phyloP scores from a whole-genome alignment of 2,113 vertebrate species.

The Gopherus flavomarginatus region DNA sequence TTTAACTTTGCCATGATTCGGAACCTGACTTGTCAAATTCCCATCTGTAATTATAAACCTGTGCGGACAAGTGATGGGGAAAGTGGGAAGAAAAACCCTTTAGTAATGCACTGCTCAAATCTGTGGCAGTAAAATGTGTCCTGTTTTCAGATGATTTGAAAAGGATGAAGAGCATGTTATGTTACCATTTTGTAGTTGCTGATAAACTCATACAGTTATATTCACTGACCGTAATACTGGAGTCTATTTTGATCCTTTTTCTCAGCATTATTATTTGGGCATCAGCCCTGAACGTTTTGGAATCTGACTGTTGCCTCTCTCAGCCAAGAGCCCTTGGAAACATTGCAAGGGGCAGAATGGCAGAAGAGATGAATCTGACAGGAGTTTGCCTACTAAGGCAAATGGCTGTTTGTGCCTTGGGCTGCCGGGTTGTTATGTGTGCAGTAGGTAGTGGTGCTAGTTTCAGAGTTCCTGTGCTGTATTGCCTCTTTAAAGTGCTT shows the following conservation, averaged over 20 bases:
- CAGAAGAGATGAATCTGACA: not conserved
- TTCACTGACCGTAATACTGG: not conserved
- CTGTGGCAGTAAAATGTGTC: not conserved
- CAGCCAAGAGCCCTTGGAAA: not conserved
- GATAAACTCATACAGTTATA: not conserved
- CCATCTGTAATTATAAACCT: constrained; percentile 57
- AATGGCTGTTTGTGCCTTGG: fast-evolving
- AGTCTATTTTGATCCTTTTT: not conserved
- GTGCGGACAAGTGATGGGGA: not conserved
- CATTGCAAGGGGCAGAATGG: not conserved
- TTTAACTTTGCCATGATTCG: constrained; percentile 62
- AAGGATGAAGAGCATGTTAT: not conserved
- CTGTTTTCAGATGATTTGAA: constrained; percentile 30
- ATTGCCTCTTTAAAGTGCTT: not conserved
- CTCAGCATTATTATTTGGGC: constrained; percentile 20
- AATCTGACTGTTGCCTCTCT: not conserved
- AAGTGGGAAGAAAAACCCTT: not conserved
- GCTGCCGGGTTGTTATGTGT: not conserved
- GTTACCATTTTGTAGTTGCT: not conserved
- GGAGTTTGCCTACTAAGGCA: not conserved
- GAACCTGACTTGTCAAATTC: constrained; percentile 54
- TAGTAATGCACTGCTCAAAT: not conserved
- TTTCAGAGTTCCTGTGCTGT: fast-evolving
- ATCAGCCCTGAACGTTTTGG: not conserved
- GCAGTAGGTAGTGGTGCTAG: fast-evolving